Evolutionary conservation across 2,888 invertebrate species (phyloP), one percentile per base, ranked within the genome.

Genomic region (Catocala fraxini): DNA sequence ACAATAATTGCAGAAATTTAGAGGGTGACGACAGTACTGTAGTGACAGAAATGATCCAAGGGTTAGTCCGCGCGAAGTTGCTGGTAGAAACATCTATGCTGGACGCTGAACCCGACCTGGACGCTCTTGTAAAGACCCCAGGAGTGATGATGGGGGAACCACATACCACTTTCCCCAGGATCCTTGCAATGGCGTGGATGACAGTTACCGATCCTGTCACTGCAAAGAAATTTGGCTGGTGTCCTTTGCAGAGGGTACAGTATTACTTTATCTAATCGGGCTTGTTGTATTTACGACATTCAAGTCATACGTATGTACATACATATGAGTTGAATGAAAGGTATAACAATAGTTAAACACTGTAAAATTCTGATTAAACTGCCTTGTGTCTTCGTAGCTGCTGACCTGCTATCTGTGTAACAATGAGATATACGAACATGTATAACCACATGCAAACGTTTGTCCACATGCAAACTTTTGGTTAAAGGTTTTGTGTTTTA

Each of bases 121-220:
- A 91, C 0, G 76, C 90, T 0, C 66, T 93, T 63, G 84, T 91
- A 61, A 87, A 88, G 70, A 91, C 90, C 0, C 91, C 92, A 0
- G 83, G 75, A 0, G 81, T 88, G 47, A 89, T 92, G 91, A 81
- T 85, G 76, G 91, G 90, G 0, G 90, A 92, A 58, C 91, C 92
- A 0, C 90, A 91, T 64, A 73, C 83, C 0, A 92, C 91, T 2
- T 91, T 92, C 58, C 92, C 92, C 0, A 87, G 89, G 72, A 82
- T 91, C 6, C 63, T 92, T 15, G 87, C 88, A 0, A 83, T 90
- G 79, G 56, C 85, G 1, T 92, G 92, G 92, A 82, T 92, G 80
- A 70, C 84, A 0, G 80, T 89, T 4, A 88, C 91, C 0, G 92
- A 92, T 61, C 87, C 91, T 0, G 78, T 76, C 0, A 81, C 82